Base-by-base conservation (phyloP, 1,140 invertebrate species). In the Elysia chlorotica region DNA sequence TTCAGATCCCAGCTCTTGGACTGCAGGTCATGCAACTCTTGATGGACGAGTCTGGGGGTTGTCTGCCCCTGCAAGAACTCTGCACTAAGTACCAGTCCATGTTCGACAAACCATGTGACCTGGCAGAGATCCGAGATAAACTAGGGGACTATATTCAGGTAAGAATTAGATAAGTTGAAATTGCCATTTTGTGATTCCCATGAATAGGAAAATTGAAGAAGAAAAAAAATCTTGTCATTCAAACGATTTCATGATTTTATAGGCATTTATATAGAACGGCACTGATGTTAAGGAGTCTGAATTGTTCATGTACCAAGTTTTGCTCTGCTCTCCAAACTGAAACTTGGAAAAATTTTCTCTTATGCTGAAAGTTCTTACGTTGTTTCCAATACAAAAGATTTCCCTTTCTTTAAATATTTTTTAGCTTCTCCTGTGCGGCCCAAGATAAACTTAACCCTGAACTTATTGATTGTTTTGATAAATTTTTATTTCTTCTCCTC, bases 1-100 rank as follows among this genome's bases (percentile, higher is more conserved):
- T 54, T 19, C 74, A 77, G 37, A 75, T 82, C 30, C 81, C 84
- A 62, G 79, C 87, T 38, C 79, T 91, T 37, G 88, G 87, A 21
- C 76, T 90, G 2, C 88, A 90, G 71, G 88, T 90, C 57, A 88
- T 91, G 36, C 83, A 89, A 70, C 79, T 92, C 38, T 79, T 92
- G 31, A 90, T 91, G 89, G 90, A 91, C 66, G 85, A 89, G 41
- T 81, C 86, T 10, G 83, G 89, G 21, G 83, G 89, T 71, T 86
- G 83, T 79, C 84, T 91, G 77, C 76, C 87, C 30, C 48, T 91
- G 2, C 80, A 83, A 67, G 88, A 90, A 59, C 88, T 91, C 61
- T 80, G 86, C 63, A 82, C 87, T 36, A 74, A 84, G 3, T 91
- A 90, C 65, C 79, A 80, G 68, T 83, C 88, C 31, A 85, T 83